Base-by-base conservation (phyloP, 64 coral and sea anemone genomes). In the Anthopleura sola region DNA sequence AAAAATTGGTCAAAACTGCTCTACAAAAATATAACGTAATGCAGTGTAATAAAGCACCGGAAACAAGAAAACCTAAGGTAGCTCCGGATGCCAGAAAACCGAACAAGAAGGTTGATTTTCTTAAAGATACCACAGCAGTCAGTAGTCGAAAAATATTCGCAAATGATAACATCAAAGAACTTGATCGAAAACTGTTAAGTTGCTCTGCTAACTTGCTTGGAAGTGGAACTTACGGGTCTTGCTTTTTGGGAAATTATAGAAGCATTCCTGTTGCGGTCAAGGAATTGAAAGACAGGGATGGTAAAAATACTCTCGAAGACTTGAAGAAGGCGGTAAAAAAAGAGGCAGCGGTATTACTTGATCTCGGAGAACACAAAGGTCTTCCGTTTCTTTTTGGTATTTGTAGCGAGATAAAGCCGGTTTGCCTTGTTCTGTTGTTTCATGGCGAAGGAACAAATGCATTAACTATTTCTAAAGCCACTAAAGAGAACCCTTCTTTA, bases 401-500 rank as follows among this genome's bases (percentile, higher is more conserved):
- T 6, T 79, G 74, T 13, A 32, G 20, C 3, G 39, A 76, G 15
- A 60, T 74, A 76, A 87, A 40, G 85, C 85, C 78, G 12, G 85
- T 87, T 36, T 38, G 60, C 36, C 21, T 87, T 38, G 86, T 92
- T 0, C 5, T 87, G 1, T 56, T 78, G 18, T 92, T 55, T 83
- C 84, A 92, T 71, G 85, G 89, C 4, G 60, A 83, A 23, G 75
- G 75, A 2, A 8, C 26, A 17, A 47, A 51, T 17, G 86, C 40
- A n/a, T 47, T 91, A 48, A 91, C 89, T 38, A 78, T 91, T 5
- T 91, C 58, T 55, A 58, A 91, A 37, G 89, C 89, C 6, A 20
- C 37, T 15, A 92, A 57, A 87, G 11, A 38, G 23, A 92, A 84
- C n/a, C 20, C 44, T 15, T 17, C 32, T 26, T 21, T 55, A 15